Percentiles rank a stretch among this genome's conserved stretches.
phyloP scores from a whole-genome alignment of 2,113 vertebrate species.

The Ciconia boyciana region DNA sequence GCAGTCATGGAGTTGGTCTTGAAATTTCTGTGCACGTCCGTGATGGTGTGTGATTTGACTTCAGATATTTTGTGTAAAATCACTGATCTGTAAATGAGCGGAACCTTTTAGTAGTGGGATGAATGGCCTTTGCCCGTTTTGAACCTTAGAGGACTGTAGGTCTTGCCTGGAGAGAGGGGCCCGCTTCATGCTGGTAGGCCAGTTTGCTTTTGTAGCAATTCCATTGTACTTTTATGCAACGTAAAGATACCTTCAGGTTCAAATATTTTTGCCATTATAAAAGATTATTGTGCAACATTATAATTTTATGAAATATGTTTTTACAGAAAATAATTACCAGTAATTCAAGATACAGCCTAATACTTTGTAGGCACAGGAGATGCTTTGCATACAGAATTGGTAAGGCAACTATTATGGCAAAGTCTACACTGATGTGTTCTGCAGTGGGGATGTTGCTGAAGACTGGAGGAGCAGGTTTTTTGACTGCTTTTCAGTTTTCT shows the following conservation, averaged over 20 bases:
- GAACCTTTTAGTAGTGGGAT: neutral
- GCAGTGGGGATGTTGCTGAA: neutral
- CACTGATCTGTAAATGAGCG: neutral
- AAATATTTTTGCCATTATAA: neutral
- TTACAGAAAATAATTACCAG: neutral
- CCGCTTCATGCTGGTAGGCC: neutral
- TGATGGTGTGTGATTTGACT: neutral
- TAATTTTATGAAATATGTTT: neutral
- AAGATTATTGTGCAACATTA: neutral
- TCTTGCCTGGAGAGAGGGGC: neutral
- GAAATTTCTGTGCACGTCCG: rapidly evolving
- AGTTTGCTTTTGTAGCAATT: neutral
- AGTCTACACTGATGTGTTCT: neutral
- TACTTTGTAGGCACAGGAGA: neutral
- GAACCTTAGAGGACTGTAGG: neutral
- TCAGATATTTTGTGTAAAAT: neutral
- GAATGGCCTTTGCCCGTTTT: neutral
- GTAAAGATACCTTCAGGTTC: neutral
- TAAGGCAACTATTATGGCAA: neutral
- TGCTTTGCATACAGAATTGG: neutral
- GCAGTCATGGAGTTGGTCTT: neutral
- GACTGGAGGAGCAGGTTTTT: neutral
- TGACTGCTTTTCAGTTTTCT: neutral
- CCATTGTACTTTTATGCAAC: neutral
- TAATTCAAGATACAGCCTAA: neutral